Conservation (phyloP, 2,113 vertebrate genomes). For the Onychorhynchus coronatus region DNA sequence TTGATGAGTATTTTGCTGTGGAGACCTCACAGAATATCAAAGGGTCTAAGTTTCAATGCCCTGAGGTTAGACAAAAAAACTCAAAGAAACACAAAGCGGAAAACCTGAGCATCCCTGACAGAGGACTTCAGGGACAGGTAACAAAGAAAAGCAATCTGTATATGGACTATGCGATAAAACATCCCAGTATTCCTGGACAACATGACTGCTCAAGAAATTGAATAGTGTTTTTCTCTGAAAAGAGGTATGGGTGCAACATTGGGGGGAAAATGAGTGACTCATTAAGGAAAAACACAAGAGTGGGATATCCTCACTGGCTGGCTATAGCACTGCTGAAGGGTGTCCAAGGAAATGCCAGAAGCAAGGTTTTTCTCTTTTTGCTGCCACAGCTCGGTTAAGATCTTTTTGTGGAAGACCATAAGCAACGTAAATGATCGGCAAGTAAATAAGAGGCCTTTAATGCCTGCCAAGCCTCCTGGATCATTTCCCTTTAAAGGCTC, state of each 20-base stretch:
- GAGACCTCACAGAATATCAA: constrained; percentile 33
- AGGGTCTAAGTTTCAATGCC: neutral
- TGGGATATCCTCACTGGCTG: neutral
- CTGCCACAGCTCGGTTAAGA: neutral
- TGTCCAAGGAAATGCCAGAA: neutral
- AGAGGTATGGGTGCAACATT: neutral
- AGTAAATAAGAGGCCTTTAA: constrained; percentile 20
- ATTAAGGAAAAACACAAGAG: neutral
- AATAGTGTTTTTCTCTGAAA: neutral
- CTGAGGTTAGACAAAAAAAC: constrained; percentile 47
- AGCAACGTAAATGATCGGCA: neutral
- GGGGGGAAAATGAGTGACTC: neutral
- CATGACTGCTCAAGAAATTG: neutral
- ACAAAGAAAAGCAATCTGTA: neutral
- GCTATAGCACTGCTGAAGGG: neutral
- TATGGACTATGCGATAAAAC: neutral
- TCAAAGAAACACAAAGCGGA: constrained; percentile 13
- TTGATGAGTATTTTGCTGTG: neutral
- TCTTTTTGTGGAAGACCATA: neutral
- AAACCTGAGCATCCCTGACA: neutral
- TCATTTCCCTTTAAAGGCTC: neutral
- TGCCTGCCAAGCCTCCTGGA: neutral
- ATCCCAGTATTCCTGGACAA: neutral
- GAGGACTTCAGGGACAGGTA: neutral
- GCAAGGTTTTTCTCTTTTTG: neutral